Evolutionary conservation across 2,797 vertebrate species (phyloP).

Genomic region (Rhinella marina): DNA sequence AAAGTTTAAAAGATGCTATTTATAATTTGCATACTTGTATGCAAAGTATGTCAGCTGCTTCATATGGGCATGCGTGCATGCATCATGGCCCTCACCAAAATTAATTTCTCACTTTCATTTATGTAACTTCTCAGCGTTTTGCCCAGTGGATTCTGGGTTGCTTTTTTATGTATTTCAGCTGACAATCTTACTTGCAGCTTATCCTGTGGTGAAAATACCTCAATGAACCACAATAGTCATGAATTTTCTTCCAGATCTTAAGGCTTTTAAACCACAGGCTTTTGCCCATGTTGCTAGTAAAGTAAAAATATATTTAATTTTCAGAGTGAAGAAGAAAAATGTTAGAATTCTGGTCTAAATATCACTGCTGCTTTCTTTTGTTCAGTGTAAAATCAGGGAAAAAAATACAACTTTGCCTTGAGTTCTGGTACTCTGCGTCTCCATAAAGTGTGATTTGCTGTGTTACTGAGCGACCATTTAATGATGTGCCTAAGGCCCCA

Average conservation of each 20-base stretch:
- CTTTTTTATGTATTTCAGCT: neutral
- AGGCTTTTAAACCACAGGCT: neutral
- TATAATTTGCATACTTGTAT: neutral
- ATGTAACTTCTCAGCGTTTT: neutral
- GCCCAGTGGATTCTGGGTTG: neutral
- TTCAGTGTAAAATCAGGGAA: neutral
- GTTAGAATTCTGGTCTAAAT: neutral
- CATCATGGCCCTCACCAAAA: neutral
- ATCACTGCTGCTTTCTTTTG: neutral
- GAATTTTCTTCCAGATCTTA: neutral
- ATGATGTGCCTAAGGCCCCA: neutral
- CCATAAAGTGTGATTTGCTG: neutral
- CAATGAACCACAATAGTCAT: neutral
- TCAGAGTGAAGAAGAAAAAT: neutral
- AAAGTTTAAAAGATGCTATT: neutral
- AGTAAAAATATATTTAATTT: neutral
- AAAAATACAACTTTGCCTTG: neutral
- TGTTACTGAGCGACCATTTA: neutral
- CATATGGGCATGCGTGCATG: neutral
- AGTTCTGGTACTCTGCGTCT: neutral
- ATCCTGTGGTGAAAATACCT: neutral
- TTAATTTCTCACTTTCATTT: neutral
- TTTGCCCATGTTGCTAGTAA: neutral
- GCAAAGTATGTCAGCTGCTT: neutral
- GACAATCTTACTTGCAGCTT: neutral